Percentiles rank a stretch among this genome's conserved stretches.
Conservation (phyloP, 2,888 invertebrate genomes). For the Plagodis dolabraria region DNA sequence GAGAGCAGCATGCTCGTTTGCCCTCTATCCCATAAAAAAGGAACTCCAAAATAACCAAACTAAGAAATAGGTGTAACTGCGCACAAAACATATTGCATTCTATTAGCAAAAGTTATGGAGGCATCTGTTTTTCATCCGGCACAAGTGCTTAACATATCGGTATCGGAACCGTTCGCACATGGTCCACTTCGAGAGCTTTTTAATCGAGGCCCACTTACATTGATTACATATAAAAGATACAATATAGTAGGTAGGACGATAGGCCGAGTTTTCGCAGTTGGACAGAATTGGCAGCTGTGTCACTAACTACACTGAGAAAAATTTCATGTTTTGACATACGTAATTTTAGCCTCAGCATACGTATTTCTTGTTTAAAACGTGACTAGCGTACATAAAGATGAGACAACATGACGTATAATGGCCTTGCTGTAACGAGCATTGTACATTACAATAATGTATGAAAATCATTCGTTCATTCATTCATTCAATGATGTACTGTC, state of each 20-base stretch:
- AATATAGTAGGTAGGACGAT: slow-evolving; percentile 28
- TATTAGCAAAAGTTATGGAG: slow-evolving; percentile 42
- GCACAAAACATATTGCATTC: slow-evolving; percentile 40
- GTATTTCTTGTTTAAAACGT: too few relatives aligned
- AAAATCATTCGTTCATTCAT: too few relatives aligned
- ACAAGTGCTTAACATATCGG: slow-evolving; percentile 56
- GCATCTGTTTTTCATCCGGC: slow-evolving; percentile 66
- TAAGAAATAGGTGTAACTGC: slow-evolving; percentile 15
- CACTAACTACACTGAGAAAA: too few relatives aligned
- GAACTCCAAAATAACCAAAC: slow-evolving; percentile 2
- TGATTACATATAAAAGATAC: slow-evolving; percentile 46
- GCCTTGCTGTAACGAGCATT: too few relatives aligned
- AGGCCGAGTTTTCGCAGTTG: slow-evolving; percentile 12
- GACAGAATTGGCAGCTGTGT: slow-evolving; percentile 10
- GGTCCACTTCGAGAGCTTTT: slow-evolving; percentile 65
- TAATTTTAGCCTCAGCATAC: too few relatives aligned
- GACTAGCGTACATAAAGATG: too few relatives aligned
- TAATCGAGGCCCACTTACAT: slow-evolving; percentile 62
- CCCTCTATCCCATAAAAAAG: too few relatives aligned
- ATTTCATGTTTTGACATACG: too few relatives aligned
- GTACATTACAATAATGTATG: too few relatives aligned
- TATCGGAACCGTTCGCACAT: slow-evolving; percentile 63
- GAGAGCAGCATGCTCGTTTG: too few relatives aligned
- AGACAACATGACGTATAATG: too few relatives aligned
- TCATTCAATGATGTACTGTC: too few relatives aligned